Conservation (phyloP, 2,797 vertebrate species). For the Sarcoramphus papa region DNA sequence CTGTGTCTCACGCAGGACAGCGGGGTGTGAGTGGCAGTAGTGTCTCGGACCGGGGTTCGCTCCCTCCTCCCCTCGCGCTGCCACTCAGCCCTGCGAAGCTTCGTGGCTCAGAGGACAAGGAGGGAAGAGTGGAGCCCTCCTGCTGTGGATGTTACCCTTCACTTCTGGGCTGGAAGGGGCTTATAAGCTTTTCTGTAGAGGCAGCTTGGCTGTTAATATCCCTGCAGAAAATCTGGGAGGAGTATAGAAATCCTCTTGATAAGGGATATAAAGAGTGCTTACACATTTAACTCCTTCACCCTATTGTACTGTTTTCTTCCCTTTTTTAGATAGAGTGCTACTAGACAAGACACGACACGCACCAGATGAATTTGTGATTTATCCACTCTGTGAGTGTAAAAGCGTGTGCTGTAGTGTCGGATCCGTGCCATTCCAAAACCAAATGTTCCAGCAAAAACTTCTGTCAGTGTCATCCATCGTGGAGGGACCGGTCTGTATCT, state of each 20-base stretch:
- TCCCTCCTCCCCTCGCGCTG: rapidly evolving
- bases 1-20: neutral
- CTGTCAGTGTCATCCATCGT: neutral
- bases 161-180: neutral
- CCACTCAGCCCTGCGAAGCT: rapidly evolving
- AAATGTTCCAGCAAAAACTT: neutral
- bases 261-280: neutral
- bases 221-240: neutral
- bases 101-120: rapidly evolving
- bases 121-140: neutral
- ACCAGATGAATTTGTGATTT: neutral
- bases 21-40: neutral
- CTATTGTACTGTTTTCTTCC: neutral
- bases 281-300: neutral
- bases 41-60: rapidly evolving
- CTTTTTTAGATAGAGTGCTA: neutral
- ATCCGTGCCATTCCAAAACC: neutral
- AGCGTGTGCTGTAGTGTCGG: neutral
- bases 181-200: neutral
- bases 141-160: rapidly evolving
- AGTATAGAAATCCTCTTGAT: neutral
- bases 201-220: neutral
- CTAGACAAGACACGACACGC: too few species aligned
- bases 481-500: neutral
- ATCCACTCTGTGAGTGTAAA: too few species aligned